Evolutionary conservation across 2,888 invertebrate genomes (phyloP).

Genomic region (Acanthococcus lagerstroemiae): DNA sequence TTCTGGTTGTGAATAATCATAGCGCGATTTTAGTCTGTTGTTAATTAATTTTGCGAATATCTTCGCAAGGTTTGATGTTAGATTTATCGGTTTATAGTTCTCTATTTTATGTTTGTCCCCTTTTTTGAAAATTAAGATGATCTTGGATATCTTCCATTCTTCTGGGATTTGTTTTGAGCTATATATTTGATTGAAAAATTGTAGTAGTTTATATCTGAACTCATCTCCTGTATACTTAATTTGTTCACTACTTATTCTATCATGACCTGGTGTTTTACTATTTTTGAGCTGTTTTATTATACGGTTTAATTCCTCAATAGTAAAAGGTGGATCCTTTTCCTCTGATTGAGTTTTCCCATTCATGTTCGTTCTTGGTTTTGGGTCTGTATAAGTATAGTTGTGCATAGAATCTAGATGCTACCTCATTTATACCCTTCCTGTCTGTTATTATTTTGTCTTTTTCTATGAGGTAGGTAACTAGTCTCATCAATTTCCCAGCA

Average conservation of each 20-base stretch:
- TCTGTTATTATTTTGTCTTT: no score
- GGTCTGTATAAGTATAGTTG: no score
- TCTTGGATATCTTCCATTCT: constrained; percentile 4
- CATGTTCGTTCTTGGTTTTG: no score
- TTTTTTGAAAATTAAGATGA: constrained; percentile 22
- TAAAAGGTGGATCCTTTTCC: no score
- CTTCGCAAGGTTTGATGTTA: constrained; percentile 1
- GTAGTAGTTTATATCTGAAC: constrained; percentile 5
- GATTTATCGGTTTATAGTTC: constrained; percentile 23
- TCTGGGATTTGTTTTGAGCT: constrained; percentile 4
- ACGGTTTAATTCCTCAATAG: no score
- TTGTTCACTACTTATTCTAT: constrained; percentile 10
- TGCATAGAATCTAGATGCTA: no score
- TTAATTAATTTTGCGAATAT: constrained; percentile 13
- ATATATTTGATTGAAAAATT: constrained; percentile 2
- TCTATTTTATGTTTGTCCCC: constrained; percentile 12
- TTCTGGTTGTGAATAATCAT: constrained; percentile 3
- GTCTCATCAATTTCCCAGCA: no score
- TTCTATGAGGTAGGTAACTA: no score
- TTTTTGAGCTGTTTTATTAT: no score
- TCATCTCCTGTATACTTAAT: constrained; percentile 4
- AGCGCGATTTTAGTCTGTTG: constrained; percentile 2
- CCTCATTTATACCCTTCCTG: no score
- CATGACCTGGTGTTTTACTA: no score
- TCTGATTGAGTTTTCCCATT: no score